Evolutionary conservation across 37 sponge, comb jelly and placozoan species (phyloP), one percentile per base, ranked within the genome.

Genomic region (Chondrosia reniformis): DNA sequence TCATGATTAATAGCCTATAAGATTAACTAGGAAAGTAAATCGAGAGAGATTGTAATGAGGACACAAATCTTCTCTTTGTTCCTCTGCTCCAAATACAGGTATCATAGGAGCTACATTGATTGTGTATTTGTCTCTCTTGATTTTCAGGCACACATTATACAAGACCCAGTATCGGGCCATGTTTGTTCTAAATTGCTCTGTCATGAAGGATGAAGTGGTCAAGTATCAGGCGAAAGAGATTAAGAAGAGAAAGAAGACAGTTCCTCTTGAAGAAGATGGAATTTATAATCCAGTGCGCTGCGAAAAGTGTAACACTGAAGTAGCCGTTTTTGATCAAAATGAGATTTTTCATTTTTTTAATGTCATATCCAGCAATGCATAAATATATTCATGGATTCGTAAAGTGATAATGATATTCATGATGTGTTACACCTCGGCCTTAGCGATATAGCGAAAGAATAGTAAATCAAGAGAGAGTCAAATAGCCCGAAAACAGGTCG

Each of bases 271-370:
- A 32, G 67, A 22, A 8, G 67, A 75, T n/a, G 86, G 81, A 39
- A n/a, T 36, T 0, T 96, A 80, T 49, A 79, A 96, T 73, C 97
- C 97, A 36, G 97, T 96, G 0, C 67, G 55, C 0, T 96, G 97
- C 84, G 66, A 43, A 45, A 58, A 72, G 21, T 96, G 97, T 54
- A 80, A 86, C 63, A 96, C 97, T 56, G 97, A 96, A 83, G 91
- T 96, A 21, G 97, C 92, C 44, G 97, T 96, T 8, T 84, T 75
- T 76, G 97, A 96, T 65, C 67, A 84, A 12, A 87, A 90, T 44
- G 95, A 96, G 59, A 82, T 96, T 8, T 96, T 82, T 56, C 97
- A 96, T 38, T 96, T 96, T 41, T 96, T 88, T 43, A 93, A 94
- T 86, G 97, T 96, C 9, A 25, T 96, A 34, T 81, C 96, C 54